Conservation (phyloP, 2,888 invertebrate species). For the Tridacna crocea region DNA sequence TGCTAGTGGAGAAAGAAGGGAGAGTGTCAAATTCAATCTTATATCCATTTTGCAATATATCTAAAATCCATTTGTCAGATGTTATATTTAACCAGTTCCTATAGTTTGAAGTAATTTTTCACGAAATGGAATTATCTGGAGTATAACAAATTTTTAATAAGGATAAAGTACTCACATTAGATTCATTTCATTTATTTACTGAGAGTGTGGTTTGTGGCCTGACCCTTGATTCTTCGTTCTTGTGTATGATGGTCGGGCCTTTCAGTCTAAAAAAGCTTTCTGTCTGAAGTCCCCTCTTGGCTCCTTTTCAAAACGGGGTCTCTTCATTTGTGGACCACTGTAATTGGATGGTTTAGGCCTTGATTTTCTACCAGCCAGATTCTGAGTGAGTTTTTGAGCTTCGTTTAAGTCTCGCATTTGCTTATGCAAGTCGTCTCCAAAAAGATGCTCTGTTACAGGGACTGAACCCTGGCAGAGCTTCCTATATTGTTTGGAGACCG, state of each 20-base stretch:
- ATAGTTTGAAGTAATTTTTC: too few relatives aligned
- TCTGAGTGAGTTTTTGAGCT: not conserved
- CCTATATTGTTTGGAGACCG: not conserved
- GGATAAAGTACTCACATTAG: too few relatives aligned
- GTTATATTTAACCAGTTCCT: conserved; percentile 1
- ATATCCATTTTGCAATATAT: conserved; percentile 16
- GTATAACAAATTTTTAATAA: too few relatives aligned
- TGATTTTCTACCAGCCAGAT: not conserved
- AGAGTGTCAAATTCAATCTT: conserved; percentile 10
- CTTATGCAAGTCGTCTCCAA: conserved; percentile 15
- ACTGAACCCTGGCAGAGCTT: not conserved
- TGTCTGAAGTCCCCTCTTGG: not conserved
- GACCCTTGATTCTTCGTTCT: not conserved
- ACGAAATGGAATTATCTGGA: too few relatives aligned
- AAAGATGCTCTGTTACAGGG: not conserved
- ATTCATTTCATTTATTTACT: not conserved
- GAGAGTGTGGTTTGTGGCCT: not conserved
- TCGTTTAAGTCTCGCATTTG: conserved; percentile 2
- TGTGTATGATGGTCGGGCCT: not conserved
- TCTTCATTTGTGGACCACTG: not conserved
- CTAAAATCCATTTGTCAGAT: conserved; percentile 25
- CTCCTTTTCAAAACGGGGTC: not conserved
- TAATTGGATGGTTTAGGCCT: not conserved
- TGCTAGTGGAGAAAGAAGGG: not conserved
- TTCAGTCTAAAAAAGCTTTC: not conserved